Base-by-base conservation (phyloP, 2,797 vertebrate species). In the Harpagifer antarcticus region DNA sequence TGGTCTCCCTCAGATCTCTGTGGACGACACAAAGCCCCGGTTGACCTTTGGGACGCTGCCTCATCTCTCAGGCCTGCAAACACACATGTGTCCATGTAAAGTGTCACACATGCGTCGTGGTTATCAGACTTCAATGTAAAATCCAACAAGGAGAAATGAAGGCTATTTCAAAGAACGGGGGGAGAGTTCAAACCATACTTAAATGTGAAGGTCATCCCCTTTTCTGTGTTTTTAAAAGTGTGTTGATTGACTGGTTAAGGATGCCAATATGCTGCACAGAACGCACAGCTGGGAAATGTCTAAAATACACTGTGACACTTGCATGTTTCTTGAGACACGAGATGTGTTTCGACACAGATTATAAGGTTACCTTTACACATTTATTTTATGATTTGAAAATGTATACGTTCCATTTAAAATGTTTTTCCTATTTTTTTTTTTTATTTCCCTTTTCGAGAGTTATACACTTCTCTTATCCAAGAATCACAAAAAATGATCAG, bases 1-100 rank as follows among this genome's bases (percentile, higher is more conserved):
- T 60, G 66, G 3, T 48, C 72, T 61, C 43, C 17, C 66, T 92
- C 75, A 80, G 82, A 88, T 88, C 82, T 85, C 67, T 62, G 63
- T 59, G 52, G 80, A 73, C 15, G 72, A 82, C 82, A 63, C 63
- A 52, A 23, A 69, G 70, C 50, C 56, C 47, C 8, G 20, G 17
- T 53, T 85, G 85, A 89, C 88, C 88, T 82, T 62, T 71, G 68
- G 50, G 74, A 56, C 48, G 52, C 44, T 17, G 64, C 13, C 11
- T 81, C 78, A 72, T 81, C 70, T 71, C 57, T 76, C 68, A 76
- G 63, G 33, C 53, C 54, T 47, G 71, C 20, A 63, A 17, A 45
- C 33, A 37, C 52, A 72, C 47, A 54, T 16, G 57, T 12, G 52
- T 42, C 44, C 53, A 49, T 37, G 56, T 33, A 80, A 52, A 61